Evolutionary conservation across 2,888 invertebrate genomes (phyloP), one percentile per base, ranked within the genome.

Genomic region (Hydropsyche betteni): DNA sequence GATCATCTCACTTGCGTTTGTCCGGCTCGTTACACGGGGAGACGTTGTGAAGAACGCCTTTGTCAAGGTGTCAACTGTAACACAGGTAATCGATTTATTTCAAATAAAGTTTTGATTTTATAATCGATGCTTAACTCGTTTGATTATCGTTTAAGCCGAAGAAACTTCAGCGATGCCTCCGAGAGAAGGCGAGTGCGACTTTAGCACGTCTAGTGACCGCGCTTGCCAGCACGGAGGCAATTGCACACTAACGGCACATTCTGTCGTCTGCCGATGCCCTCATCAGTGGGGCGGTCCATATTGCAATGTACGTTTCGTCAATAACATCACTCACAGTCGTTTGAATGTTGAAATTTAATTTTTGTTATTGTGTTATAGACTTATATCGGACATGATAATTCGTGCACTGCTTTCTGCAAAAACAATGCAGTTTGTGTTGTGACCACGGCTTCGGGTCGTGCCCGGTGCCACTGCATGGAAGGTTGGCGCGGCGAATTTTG

Each of bases 341-440:
- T 24, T 58, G 14, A 24, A 58, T 53, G 2, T 53, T 24, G 24
- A 24, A 24, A 24, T 24, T 24, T 24, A 4, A n/a, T n/a, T 70
- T 55, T 68, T 64, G 14, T 70, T 77, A 1, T 24, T 51, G 55
- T 14, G 68, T 80, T 81, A 7, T 75, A 85, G 81, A 81, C 83
- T 78, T 89, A 89, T 82, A 87, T 91, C 75, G 89, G 89, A 0
- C 87, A 89, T 80, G 89, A 89, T 80, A 90, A 90, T 85, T 90
- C 90, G 0, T 93, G 93, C 83, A 83, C 83, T 8, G 84, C 85
- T 52, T 85, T 84, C 76, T 91, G 91, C 80, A 83, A 85, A 78
- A 89, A 91, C 80, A 86, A 85, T 69, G 91, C 89, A 0, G 84
- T 89, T 74, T 94, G 94, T 82, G 83, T 87, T 34, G 83, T 89